phyloP scores from a whole-genome alignment of 2,888 invertebrate species.

The Rhogogaster chlorosoma region DNA sequence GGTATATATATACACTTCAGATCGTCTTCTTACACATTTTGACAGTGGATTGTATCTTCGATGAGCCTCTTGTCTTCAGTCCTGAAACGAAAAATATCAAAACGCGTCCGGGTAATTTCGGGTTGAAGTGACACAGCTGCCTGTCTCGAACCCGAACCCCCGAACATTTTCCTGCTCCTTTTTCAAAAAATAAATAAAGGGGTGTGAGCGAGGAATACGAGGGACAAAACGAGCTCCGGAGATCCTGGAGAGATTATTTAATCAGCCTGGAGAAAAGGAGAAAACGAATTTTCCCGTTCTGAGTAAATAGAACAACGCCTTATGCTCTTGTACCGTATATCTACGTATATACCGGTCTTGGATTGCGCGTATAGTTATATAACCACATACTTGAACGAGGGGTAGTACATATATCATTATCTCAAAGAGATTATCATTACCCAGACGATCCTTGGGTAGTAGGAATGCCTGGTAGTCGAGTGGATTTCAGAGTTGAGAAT shows the following conservation, averaged over 20 bases:
- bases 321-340: not conserved
- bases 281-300: not conserved
- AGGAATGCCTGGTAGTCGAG: constrained; percentile 8
- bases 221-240: not conserved
- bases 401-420: constrained; percentile 41
- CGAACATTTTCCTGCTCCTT: not conserved
- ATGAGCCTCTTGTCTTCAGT: not conserved
- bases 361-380: not conserved
- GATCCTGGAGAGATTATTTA: not conserved
- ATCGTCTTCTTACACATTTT: not conserved
- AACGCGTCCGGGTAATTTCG: not conserved
- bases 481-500: constrained; percentile 40
- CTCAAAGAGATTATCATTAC: constrained; percentile 50
- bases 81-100: not conserved
- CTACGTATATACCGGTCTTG: not conserved
- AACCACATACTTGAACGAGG: not conserved
- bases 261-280: not conserved
- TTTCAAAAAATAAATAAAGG: not conserved
- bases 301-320: not conserved
- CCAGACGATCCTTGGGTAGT: constrained; percentile 1
- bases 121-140: not conserved
- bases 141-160: not conserved
- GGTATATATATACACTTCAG: not conserved
- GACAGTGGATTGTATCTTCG: not conserved
- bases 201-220: not conserved